phyloP scores from a whole-genome alignment of 2,888 invertebrate species.

The Epinotia bilunana region DNA sequence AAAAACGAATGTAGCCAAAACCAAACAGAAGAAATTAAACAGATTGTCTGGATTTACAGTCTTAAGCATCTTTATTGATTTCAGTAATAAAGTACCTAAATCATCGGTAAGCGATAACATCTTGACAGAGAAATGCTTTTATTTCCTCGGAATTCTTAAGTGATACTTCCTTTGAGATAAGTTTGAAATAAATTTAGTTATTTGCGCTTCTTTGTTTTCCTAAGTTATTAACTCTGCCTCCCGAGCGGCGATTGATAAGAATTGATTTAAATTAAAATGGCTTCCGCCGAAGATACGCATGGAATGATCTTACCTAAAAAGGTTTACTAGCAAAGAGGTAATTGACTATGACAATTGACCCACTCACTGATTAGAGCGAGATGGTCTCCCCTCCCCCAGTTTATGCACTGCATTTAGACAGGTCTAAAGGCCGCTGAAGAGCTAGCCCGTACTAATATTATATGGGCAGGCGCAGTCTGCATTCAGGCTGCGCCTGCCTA shows the following conservation, averaged over 20 bases:
- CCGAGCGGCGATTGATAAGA: slow-evolving; percentile 2
- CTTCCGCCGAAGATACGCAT: not conserved
- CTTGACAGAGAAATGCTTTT: slow-evolving; percentile 27
- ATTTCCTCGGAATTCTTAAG: slow-evolving; percentile 4
- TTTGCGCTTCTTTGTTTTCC: slow-evolving; percentile 24
- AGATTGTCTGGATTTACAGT: not conserved
- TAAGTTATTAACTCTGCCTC: slow-evolving; percentile 8
- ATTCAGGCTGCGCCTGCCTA: too few relatives aligned
- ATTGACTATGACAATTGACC: too few relatives aligned
- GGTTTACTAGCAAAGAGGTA: not conserved
- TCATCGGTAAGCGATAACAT: slow-evolving; percentile 13
- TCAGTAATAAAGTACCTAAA: slow-evolving; percentile 5
- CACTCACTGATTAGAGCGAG: too few relatives aligned
- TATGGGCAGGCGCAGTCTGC: too few relatives aligned
- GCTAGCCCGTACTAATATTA: too few relatives aligned
- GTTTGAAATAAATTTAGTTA: slow-evolving; percentile 21
- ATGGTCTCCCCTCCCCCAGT: too few relatives aligned
- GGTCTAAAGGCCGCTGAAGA: too few relatives aligned
- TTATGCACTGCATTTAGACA: too few relatives aligned
- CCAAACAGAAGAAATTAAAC: not conserved
- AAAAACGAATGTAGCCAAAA: not conserved
- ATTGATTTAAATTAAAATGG: slow-evolving; percentile 19
- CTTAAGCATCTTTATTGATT: slow-evolving; percentile 13
- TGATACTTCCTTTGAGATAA: slow-evolving; percentile 16
- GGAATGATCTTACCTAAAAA: not conserved